Conservation (phyloP, 1,140 invertebrate species). For the Pachyrhynchus sulphureomaculatus region DNA sequence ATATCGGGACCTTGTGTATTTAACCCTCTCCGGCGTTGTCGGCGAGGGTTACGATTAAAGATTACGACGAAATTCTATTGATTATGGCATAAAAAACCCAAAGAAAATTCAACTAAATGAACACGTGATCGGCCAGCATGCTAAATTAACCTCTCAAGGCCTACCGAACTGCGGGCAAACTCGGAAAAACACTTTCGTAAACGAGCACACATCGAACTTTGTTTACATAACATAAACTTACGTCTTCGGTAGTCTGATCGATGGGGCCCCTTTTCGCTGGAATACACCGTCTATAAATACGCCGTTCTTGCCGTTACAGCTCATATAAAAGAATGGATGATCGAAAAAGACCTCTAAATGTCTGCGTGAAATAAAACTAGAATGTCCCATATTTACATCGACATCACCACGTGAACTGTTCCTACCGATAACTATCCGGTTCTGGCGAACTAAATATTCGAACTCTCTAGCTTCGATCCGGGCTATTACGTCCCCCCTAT, state of each 20-base stretch:
- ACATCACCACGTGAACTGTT: slow-evolving; percentile 96
- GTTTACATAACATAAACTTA: slow-evolving; percentile 62
- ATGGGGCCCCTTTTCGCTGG: slow-evolving; percentile 88
- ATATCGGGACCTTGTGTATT: slow-evolving; percentile 34
- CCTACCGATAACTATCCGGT: slow-evolving; percentile 83
- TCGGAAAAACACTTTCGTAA: slow-evolving; percentile 1
- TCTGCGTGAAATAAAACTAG: slow-evolving; percentile 92
- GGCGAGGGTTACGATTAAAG: slow-evolving; percentile 17
- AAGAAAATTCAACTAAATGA: slow-evolving; percentile 7
- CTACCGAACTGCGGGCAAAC: slow-evolving; percentile 11
- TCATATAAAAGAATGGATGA: slow-evolving; percentile 90
- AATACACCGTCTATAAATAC: slow-evolving; percentile 97
- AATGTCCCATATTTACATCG: slow-evolving; percentile 98
- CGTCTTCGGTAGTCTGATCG: slow-evolving; percentile 88
- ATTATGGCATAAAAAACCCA: slow-evolving; percentile 13
- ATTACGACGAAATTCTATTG: too few species aligned
- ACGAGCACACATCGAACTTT: slow-evolving; percentile 33
- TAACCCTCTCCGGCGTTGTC: slow-evolving; percentile 2
- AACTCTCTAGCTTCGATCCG: slow-evolving; percentile 89
- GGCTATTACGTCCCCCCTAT: slow-evolving; percentile 76
- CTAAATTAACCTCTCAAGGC: slow-evolving; percentile 42
- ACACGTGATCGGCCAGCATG: slow-evolving; percentile 38
- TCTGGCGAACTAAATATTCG: slow-evolving; percentile 89
- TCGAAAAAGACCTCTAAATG: slow-evolving; percentile 95
- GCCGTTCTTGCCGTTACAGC: slow-evolving; percentile 96